A percentile compares a stretch with the other conserved stretches of the same genome.
phyloP scores from a whole-genome alignment of 2,797 vertebrate species.

The Hybognathus amarus region DNA sequence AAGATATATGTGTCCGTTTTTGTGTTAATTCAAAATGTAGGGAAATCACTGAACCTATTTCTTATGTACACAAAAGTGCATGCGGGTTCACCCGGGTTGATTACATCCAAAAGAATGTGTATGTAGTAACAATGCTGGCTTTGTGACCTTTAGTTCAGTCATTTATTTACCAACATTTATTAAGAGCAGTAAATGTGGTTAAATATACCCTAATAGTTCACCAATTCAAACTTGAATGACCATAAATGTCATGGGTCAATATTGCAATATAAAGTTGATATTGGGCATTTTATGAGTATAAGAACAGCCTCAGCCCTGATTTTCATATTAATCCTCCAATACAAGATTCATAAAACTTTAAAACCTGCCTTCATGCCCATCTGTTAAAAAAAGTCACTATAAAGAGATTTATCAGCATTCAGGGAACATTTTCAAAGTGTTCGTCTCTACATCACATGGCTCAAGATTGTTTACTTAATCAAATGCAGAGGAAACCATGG shows the following conservation, averaged over 20 bases:
- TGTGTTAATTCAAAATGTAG: constrained; percentile 1
- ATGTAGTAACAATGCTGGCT: background rate
- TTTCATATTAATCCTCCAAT: background rate
- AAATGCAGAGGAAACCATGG: background rate
- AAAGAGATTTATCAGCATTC: background rate
- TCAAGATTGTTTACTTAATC: constrained; percentile 3
- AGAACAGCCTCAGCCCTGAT: background rate
- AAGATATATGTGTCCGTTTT: background rate
- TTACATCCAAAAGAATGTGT: background rate
- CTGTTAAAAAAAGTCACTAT: background rate
- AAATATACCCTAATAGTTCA: background rate
- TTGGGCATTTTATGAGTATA: background rate
- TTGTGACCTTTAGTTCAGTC: background rate
- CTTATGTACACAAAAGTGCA: constrained; percentile 15
- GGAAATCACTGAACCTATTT: constrained; percentile 22
- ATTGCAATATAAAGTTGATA: background rate
- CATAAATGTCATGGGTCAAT: constrained; percentile 7
- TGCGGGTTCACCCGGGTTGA: constrained; percentile 1
- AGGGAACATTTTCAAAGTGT: background rate
- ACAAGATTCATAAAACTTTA: background rate
- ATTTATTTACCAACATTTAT: constrained; percentile 23
- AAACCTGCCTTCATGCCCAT: background rate
- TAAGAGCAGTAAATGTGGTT: constrained; percentile 29
- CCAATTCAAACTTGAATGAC: constrained; percentile 10
- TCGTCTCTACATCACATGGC: background rate